Conservation (phyloP, 2,888 invertebrate species). For the Piscicola geometra region DNA sequence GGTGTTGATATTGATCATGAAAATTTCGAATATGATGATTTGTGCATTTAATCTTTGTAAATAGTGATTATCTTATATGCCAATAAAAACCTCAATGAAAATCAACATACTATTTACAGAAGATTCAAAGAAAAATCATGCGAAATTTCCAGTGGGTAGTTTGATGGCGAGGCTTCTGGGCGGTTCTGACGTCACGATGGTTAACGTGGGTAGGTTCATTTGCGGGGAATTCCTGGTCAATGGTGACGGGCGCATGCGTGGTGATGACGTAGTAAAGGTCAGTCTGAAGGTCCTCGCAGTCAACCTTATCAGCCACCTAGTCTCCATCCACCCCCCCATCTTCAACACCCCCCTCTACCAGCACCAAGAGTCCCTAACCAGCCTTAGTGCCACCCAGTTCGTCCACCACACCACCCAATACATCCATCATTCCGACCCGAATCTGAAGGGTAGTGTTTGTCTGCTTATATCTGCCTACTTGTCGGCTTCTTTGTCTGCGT, state of each 20-base stretch:
- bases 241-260: background rate
- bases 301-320: background rate
- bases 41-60: no score
- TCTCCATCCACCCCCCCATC: background rate
- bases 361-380: background rate
- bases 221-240: background rate
- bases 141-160: no score
- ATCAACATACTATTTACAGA: no score
- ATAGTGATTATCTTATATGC: no score
- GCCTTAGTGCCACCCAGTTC: background rate
- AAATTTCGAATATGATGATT: no score
- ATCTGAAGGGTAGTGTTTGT: background rate
- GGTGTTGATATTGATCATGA: no score
- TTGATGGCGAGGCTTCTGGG: no score
- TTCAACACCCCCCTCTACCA: background rate
- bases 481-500: background rate
- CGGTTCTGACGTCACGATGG: no score
- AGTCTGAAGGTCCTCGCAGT: constrained; percentile 11
- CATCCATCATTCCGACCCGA: background rate
- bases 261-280: background rate
- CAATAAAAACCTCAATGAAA: no score
- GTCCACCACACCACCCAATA: background rate
- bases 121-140: no score
- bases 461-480: constrained; percentile 1
- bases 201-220: background rate